A percentile compares a stretch with the other conserved stretches of the same genome.
These are phyloP conservation scores for Nematolebias whitei DNA, from an alignment of 2,113 vertebrate genomes.

Conservation along the genomic window DNA sequence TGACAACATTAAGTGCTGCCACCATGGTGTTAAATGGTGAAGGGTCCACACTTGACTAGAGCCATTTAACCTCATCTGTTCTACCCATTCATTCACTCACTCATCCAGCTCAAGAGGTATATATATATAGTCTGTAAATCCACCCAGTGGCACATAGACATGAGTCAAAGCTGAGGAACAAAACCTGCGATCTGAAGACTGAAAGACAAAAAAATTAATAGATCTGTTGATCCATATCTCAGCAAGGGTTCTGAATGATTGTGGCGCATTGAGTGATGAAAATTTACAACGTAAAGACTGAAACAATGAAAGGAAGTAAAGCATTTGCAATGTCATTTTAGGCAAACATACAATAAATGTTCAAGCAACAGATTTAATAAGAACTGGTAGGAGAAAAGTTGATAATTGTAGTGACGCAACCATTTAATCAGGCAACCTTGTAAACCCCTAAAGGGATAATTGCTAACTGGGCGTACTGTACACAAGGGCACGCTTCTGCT, in stretches of 20 bases:
- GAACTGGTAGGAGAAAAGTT: not conserved
- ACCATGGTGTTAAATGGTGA: not conserved
- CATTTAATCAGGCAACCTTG: slow-evolving; percentile 1
- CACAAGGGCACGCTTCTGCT: not conserved
- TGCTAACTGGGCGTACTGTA: not conserved
- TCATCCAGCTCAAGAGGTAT: not conserved
- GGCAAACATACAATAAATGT: too few species aligned
- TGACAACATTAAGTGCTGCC: not conserved
- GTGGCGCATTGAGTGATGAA: slow-evolving; percentile 22
- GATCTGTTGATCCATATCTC: slow-evolving; percentile 1
- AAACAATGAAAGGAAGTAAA: not conserved
- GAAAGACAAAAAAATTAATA: too few species aligned
- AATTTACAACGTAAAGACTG: not conserved
- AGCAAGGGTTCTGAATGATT: slow-evolving; percentile 12
- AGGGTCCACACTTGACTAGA: not conserved
- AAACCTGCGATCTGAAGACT: too few species aligned
- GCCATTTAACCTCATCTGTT: not conserved
- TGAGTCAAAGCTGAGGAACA: not conserved
- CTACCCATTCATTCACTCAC: not conserved
- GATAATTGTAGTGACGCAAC: not conserved
- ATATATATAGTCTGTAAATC: not conserved
- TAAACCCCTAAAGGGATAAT: not conserved
- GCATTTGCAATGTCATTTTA: not conserved
- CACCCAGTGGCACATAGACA: not conserved
- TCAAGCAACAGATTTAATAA: too few species aligned